phyloP scores from a whole-genome alignment of 2,888 invertebrate genomes.

The Stenodema calcarata region DNA sequence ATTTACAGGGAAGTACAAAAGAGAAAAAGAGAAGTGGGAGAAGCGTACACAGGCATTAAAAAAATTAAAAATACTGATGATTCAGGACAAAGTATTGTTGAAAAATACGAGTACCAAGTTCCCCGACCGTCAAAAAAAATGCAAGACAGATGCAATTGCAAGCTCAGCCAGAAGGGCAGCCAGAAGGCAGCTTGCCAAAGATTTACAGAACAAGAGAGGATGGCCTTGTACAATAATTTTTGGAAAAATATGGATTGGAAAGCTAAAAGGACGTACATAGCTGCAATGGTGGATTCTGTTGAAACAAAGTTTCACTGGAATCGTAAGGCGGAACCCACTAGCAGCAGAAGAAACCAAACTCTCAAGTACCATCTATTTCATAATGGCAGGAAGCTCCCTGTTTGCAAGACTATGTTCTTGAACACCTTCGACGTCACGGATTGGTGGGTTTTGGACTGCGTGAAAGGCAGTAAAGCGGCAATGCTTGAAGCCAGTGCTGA shows the following conservation, averaged over 20 bases:
- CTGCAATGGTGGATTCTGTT: neutral
- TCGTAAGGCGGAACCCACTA: slow-evolving; percentile 6
- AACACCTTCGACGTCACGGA: slow-evolving; percentile 17
- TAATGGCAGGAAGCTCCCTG: neutral
- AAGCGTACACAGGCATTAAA: neutral
- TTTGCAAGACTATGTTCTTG: slow-evolving; percentile 14
- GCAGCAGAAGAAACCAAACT: slow-evolving; percentile 10
- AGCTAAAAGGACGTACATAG: neutral
- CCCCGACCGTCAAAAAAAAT: slow-evolving; percentile 5
- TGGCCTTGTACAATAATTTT: neutral
- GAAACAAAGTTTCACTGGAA: neutral
- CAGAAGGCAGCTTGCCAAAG: neutral
- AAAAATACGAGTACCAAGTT: neutral
- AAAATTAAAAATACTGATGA: neutral
- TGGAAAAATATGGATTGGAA: neutral
- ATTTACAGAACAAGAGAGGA: slow-evolving; percentile 4
- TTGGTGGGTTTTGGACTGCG: slow-evolving; percentile 6
- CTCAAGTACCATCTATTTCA: slow-evolving; percentile 12
- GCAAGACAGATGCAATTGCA: neutral
- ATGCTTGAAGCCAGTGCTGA: neutral
- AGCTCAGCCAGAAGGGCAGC: neutral
- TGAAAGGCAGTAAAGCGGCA: neutral
- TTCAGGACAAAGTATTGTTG: neutral
- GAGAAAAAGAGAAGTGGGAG: slow-evolving; percentile 14
- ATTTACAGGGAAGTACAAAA: slow-evolving; percentile 10